Evolutionary conservation across 2,113 vertebrate genomes (phyloP).

Genomic region (Ceuthmochares aereus): DNA sequence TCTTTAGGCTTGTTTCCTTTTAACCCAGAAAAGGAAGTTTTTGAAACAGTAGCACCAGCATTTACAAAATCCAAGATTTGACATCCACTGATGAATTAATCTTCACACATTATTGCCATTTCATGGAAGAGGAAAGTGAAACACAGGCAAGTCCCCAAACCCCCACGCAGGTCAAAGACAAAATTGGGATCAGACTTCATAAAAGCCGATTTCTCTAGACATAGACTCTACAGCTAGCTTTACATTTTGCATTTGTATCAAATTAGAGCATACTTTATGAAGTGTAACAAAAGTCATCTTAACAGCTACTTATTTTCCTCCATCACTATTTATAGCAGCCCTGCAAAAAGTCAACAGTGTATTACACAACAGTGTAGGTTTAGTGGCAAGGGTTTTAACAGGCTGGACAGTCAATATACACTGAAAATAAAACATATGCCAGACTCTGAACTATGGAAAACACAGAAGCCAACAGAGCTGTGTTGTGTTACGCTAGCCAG

Average conservation of each 20-base stretch:
- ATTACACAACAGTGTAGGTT: slow-evolving; percentile 27
- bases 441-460: slow-evolving; percentile 49
- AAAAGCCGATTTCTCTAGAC: not conserved
- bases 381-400: slow-evolving; percentile 23
- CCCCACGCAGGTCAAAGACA: not conserved
- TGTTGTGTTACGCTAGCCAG: slow-evolving; percentile 35
- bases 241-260: not conserved
- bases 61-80: slow-evolving; percentile 28
- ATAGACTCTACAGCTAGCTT: not conserved
- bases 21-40: slow-evolving; percentile 54
- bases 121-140: slow-evolving; percentile 25
- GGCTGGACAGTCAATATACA: slow-evolving; percentile 49
- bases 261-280: not conserved
- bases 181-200: not conserved
- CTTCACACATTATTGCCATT: slow-evolving; percentile 23
- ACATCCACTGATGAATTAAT: slow-evolving; percentile 41
- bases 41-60: not conserved
- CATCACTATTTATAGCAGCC: slow-evolving; percentile 39
- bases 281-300: slow-evolving; percentile 25
- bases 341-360: slow-evolving; percentile 23
- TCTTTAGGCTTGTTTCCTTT: slow-evolving; percentile 49
- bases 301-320: slow-evolving; percentile 37
- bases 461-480: slow-evolving; percentile 39
- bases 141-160: not conserved
- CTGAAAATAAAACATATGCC: slow-evolving; percentile 48